Percentiles rank a stretch among this genome's conserved stretches.
Conservation (phyloP, 2,113 vertebrate genomes). For the Myrmophylax atrothorax region DNA sequence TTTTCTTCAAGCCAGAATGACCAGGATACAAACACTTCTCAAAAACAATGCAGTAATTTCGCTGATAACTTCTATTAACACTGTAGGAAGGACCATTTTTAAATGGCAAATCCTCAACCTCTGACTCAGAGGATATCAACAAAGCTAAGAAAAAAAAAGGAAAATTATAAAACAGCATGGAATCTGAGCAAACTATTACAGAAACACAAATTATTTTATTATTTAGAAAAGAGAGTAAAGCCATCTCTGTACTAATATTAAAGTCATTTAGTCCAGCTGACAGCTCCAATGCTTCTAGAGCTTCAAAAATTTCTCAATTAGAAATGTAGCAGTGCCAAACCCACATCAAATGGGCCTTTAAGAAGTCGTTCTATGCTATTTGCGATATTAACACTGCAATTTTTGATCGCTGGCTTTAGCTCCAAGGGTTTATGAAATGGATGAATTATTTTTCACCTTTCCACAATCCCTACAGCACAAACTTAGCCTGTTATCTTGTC, state of each 20-base stretch:
- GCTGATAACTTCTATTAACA: background rate
- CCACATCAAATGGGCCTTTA: background rate
- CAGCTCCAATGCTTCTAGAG: background rate
- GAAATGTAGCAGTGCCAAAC: background rate
- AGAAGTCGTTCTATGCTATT: background rate
- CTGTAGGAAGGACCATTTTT: background rate
- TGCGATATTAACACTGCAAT: background rate
- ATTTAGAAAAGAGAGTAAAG: background rate
- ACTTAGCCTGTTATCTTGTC: background rate
- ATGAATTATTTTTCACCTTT: background rate
- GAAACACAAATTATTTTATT: background rate
- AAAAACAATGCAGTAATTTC: background rate
- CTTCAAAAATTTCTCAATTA: background rate
- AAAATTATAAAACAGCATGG: background rate
- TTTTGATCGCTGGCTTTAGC: background rate
- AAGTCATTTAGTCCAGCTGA: conserved; percentile 8
- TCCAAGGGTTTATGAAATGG: background rate
- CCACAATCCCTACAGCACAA: background rate
- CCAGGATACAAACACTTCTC: background rate
- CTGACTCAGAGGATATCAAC: background rate
- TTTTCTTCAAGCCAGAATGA: background rate
- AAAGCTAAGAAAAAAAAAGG: background rate
- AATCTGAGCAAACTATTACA: background rate
- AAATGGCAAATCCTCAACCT: background rate
- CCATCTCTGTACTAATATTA: conserved; percentile 1